Conservation (phyloP, 2,113 vertebrate genomes). For the Nibea coibor region DNA sequence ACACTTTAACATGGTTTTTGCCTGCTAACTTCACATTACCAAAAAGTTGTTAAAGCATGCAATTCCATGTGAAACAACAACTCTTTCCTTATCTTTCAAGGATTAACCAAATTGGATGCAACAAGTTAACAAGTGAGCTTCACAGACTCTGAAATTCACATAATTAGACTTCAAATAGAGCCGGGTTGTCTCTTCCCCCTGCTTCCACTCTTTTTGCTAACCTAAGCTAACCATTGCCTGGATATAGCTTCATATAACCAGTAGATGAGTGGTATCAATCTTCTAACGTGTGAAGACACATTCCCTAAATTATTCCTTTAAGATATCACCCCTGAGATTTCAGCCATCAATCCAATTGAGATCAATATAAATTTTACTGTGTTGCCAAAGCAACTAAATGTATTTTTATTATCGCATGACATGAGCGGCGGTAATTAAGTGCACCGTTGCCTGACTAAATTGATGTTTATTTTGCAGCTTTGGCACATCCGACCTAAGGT, state of each 20-base stretch:
- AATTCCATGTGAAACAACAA: background rate
- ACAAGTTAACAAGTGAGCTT: background rate
- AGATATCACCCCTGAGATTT: background rate
- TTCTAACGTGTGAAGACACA: background rate
- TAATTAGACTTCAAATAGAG: background rate
- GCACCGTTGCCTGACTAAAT: background rate
- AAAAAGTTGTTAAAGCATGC: background rate
- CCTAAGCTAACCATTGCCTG: background rate
- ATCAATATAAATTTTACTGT: background rate
- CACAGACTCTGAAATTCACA: background rate
- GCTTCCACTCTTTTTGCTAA: no score
- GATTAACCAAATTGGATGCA: background rate
- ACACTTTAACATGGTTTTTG: no score
- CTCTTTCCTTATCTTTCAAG: no score
- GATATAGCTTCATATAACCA: background rate
- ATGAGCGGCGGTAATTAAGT: background rate
- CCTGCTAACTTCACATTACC: background rate
- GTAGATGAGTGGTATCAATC: background rate
- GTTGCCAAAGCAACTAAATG: background rate
- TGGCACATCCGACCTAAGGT: background rate
- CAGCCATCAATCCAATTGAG: background rate
- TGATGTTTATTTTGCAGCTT: constrained; percentile 10
- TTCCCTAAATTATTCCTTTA: background rate
- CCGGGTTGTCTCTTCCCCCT: background rate
- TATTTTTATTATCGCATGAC: constrained; percentile 7